Conservation (phyloP, 1,140 invertebrate species). For the Scaptomyza graminum region DNA sequence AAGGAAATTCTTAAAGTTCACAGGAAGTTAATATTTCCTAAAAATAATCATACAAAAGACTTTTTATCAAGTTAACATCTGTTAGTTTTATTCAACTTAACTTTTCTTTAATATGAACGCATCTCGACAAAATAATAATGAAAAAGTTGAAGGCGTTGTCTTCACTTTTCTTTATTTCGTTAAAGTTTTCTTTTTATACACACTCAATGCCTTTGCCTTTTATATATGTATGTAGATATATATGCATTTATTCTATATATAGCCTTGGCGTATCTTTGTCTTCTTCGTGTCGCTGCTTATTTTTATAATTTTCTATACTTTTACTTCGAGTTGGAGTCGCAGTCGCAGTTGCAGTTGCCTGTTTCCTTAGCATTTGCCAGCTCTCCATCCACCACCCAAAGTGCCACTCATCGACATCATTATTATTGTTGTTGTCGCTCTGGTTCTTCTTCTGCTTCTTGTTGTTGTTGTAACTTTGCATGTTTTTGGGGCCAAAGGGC, state of each 20-base stretch:
- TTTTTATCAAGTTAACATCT: background rate
- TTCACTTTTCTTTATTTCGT: conserved; percentile 48
- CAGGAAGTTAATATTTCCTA: no score
- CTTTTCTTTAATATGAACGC: background rate
- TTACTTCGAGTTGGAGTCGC: conserved; percentile 32
- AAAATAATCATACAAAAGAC: no score
- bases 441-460: conserved; percentile 25
- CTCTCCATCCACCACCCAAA: conserved; percentile 18
- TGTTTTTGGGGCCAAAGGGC: conserved; percentile 56
- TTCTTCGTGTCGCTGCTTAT: conserved; percentile 30
- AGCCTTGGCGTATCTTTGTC: conserved; percentile 29
- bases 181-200: conserved; percentile 19
- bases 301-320: conserved; percentile 55
- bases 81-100: background rate
- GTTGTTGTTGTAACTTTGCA: conserved; percentile 36
- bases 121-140: background rate
- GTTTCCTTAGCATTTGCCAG: conserved; percentile 43
- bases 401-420: conserved; percentile 51
- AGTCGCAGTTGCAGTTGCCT: conserved; percentile 7
- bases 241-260: conserved; percentile 60
- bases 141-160: conserved; percentile 52
- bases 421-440: conserved; percentile 42
- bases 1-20: no score
- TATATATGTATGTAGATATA: conserved; percentile 45
- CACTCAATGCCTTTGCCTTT: conserved; percentile 33